Base-by-base conservation (phyloP, 2,888 invertebrate species). In the Smittia aterrima region DNA sequence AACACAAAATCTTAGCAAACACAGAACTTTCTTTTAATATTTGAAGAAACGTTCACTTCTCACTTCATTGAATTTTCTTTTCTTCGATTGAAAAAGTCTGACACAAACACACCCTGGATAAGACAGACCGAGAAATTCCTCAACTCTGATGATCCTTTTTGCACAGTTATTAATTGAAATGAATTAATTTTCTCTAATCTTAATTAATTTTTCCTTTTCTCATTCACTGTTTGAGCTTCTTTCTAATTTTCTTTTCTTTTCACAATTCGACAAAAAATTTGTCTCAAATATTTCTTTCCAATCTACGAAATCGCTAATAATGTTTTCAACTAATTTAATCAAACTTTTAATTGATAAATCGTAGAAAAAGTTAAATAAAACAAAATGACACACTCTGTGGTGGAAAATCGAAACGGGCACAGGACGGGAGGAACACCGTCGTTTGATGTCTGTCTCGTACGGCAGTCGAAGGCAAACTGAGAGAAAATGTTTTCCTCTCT, bases 381-480 rank as follows among this genome's bases (percentile, higher is more conserved):
- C 16, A 64, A 64, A 27, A 22, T 64, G 64, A 64, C 24, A 64
- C 25, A 64, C 27, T 64, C 64, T 16, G 64, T 64, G 64, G 64
- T 64, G 20, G 20, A 27, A 22, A 22, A 58, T 58, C 58, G 20
- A 18, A 47, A 58, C 58, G 58, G 47, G n/a, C 47, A 58, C 47
- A 47, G 13, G 16, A 58, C 22, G 20, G 58, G n/a, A 7, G 24
- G 20, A 22, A n/a, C 22, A 53, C 24, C 18, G 20, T 16, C 27
- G 22, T 70, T 67, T 16, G n/a, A 22, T 47, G 70, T 70, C 70
- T 47, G 53, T 54, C 70, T 70, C 70, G 24, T 25, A 27, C 25
- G 70, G 41, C 16, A 53, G 70, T 70, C 70, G 25, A 25, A 70
- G 22, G 70, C 70, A 70, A 70, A 70, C 70, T 70, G 70, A 70